Conservation (phyloP, 2,888 invertebrate genomes). For the Amphiduros pacificus region DNA sequence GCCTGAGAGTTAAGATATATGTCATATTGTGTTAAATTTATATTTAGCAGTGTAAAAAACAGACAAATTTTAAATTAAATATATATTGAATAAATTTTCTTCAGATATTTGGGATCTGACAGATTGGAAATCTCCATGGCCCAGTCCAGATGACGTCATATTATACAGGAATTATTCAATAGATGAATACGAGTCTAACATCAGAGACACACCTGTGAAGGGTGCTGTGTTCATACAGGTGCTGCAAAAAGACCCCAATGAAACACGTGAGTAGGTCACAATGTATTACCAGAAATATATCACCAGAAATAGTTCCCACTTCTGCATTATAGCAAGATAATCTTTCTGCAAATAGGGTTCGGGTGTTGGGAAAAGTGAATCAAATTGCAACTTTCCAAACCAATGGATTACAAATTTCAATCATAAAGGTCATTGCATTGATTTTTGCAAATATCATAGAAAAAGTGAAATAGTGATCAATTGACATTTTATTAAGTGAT, state of each 20-base stretch:
- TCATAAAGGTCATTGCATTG: too few relatives aligned
- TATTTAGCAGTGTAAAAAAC: too few relatives aligned
- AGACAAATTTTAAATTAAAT: too few relatives aligned
- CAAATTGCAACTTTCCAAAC: not conserved
- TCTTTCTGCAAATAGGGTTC: too few relatives aligned
- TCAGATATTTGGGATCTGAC: constrained; percentile 39
- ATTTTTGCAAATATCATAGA: too few relatives aligned
- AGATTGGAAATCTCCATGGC: constrained; percentile 38
- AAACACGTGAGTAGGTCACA: constrained; percentile 30
- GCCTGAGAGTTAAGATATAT: too few relatives aligned
- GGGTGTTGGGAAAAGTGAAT: not conserved
- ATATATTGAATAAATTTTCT: not conserved
- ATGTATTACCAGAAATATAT: not conserved
- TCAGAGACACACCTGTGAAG: constrained; percentile 31
- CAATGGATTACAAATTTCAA: not conserved
- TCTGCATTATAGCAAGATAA: too few relatives aligned
- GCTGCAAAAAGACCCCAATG: constrained; percentile 32
- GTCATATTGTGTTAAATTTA: too few relatives aligned
- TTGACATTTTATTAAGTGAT: too few relatives aligned
- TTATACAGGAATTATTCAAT: constrained; percentile 31
- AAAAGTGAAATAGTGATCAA: too few relatives aligned
- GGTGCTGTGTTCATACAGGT: constrained; percentile 39
- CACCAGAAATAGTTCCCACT: too few relatives aligned
- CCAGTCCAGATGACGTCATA: constrained; percentile 25
- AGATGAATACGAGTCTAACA: constrained; percentile 26